Evolutionary conservation across 2,888 invertebrate species (phyloP), one percentile per base, ranked within the genome.

Genomic region (Pollenia griseotomentosa): DNA sequence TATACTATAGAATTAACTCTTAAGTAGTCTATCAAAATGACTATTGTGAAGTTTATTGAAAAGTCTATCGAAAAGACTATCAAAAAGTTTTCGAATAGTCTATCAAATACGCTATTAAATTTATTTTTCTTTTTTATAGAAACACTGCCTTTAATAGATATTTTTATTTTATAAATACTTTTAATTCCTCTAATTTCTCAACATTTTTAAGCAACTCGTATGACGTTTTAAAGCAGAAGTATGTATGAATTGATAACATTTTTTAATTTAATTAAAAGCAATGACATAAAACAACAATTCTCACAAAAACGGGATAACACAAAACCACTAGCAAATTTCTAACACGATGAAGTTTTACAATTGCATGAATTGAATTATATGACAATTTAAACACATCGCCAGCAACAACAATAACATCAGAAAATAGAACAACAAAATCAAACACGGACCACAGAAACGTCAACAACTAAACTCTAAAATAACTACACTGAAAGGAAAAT

Each of bases 391-490:
- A 71, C 77, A 81, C 59, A 68, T 48, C 16, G 16, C 14, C 59
- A 65, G 57, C 14, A 70, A 61, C 51, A 75, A 75, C 59, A 73
- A 53, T 0, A 33, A 33, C 33, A 6, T 6, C 6, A 33, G 33
- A 33, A 33, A 33, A 33, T 6, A 33, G 5, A 33, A 33, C 33
- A 33, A 33, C 33, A 33, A 6, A 33, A 33, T 33, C 33, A 33
- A 33, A 33, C 57, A 65, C 10, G 65, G 40, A 84, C 84, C 79
- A 74, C 79, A 84, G 46, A 74, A 65, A 80, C 71, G 65, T 85
- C 80, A 85, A 85, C 85, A 85, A 33, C 79, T 85, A 23, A 55
- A 55, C 40, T 82, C 75, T 82, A 61, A 82, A 75, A 82, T 82
- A 42, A 74, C 48, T 40, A 12, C n/a, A n/a, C n/a, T n/a, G n/a